phyloP scores from a whole-genome alignment of 2,888 invertebrate genomes.

The Anticlea derivata region DNA sequence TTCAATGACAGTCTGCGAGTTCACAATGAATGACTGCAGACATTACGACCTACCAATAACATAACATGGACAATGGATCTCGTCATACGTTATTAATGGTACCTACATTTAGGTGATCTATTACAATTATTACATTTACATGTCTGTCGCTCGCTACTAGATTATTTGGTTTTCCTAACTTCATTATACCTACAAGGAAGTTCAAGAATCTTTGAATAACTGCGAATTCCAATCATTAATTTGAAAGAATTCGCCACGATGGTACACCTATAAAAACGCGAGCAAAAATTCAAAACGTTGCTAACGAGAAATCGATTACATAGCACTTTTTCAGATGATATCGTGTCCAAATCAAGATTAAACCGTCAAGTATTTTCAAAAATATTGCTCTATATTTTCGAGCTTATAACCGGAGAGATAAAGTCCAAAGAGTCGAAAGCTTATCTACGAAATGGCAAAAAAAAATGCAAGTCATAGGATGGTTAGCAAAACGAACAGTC shows the following conservation, averaged over 20 bases:
- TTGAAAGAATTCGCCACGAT: conserved; percentile 31
- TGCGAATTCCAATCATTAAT: conserved; percentile 27
- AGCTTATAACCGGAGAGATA: conserved; percentile 22
- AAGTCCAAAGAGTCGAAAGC: conserved; percentile 12
- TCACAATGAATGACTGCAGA: not conserved
- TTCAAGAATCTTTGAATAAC: not conserved
- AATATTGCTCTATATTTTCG: conserved; percentile 17
- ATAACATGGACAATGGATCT: too few species aligned
- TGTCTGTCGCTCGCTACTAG: too few species aligned
- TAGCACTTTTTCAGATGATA: conserved; percentile 57
- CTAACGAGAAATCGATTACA: conserved; percentile 65
- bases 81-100: too few species aligned
- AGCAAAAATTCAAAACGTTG: conserved; percentile 38
- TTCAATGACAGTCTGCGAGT: not conserved
- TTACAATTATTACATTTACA: too few species aligned
- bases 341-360: conserved; percentile 52
- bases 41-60: not conserved
- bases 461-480: conserved; percentile 66
- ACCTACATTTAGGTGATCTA: too few species aligned
- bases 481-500: conserved; percentile 54
- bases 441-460: conserved; percentile 38
- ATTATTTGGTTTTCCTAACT: not conserved
- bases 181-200: not conserved
- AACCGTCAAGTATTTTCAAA: conserved; percentile 11
- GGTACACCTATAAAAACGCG: conserved; percentile 25